phyloP scores from a whole-genome alignment of 2,888 invertebrate genomes.

The Eupithecia centaureata region DNA sequence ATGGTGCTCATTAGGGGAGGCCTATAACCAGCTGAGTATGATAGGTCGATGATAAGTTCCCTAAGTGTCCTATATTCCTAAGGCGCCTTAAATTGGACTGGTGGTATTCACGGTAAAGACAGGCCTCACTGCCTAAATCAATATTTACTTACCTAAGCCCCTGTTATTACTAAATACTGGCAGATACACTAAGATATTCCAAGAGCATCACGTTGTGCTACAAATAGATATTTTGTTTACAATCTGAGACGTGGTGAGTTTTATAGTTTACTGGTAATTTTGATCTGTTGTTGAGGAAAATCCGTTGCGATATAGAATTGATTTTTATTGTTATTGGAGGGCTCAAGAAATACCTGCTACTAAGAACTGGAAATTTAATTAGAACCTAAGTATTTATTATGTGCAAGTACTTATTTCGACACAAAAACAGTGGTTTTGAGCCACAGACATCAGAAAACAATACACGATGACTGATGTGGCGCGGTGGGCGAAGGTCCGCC shows the following conservation, averaged over 20 bases:
- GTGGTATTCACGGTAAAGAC: not conserved
- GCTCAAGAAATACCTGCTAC: not conserved
- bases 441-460: too few species aligned
- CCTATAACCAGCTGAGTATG: too few species aligned
- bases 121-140: not conserved
- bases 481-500: too few species aligned
- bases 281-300: conserved; percentile 24
- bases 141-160: not conserved
- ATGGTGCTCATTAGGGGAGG: too few species aligned
- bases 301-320: not conserved
- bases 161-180: not conserved
- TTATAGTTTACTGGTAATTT: conserved; percentile 28
- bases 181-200: not conserved
- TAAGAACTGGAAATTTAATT: too few species aligned
- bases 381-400: too few species aligned
- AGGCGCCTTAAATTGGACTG: not conserved
- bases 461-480: too few species aligned
- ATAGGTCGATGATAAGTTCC: too few species aligned
- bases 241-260: conserved; percentile 14
- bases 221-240: conserved; percentile 38
- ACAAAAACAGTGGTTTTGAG: too few species aligned
- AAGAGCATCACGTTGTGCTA: conserved; percentile 15
- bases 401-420: too few species aligned
- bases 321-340: not conserved
- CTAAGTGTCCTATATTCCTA: not conserved